phyloP scores from a whole-genome alignment of 2,888 invertebrate species.

The Sesamia inferens region DNA sequence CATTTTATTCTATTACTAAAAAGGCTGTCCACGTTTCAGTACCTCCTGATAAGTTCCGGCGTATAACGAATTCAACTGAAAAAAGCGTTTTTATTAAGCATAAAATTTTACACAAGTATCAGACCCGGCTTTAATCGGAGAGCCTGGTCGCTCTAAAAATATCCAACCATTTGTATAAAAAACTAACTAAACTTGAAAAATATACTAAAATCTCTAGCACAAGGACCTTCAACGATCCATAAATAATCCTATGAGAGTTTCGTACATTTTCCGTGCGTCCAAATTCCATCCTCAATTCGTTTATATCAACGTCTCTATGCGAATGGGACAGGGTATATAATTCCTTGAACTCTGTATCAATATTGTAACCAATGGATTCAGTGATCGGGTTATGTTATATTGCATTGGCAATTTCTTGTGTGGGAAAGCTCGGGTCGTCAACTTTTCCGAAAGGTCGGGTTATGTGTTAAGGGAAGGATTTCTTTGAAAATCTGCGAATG shows the following conservation, averaged over 20 bases:
- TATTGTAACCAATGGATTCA: slow-evolving; percentile 53
- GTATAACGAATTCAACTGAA: not conserved
- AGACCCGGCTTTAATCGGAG: not conserved
- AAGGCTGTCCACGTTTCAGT: not conserved
- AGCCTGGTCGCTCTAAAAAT: slow-evolving; percentile 19
- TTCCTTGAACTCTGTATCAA: slow-evolving; percentile 46
- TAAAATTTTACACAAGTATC: not conserved
- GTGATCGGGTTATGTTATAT: slow-evolving; percentile 57
- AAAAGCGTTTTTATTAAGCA: not conserved
- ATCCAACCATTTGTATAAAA: slow-evolving; percentile 21
- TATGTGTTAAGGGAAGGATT: slow-evolving; percentile 32
- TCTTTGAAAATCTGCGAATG: slow-evolving; percentile 10
- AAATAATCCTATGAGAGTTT: slow-evolving; percentile 58
- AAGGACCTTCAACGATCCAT: slow-evolving; percentile 46
- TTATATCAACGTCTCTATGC: slow-evolving; percentile 38
- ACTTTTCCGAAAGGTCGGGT: slow-evolving; percentile 21
- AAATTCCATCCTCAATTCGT: slow-evolving; percentile 45
- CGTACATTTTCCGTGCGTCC: slow-evolving; percentile 48
- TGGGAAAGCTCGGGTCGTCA: slow-evolving; percentile 40
- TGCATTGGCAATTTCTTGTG: slow-evolving; percentile 61
- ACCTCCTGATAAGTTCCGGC: not conserved
- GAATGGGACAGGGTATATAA: slow-evolving; percentile 35
- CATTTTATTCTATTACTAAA: not conserved
- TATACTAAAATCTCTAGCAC: slow-evolving; percentile 38
- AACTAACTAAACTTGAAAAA: slow-evolving; percentile 29